Base-by-base conservation (phyloP, 35 echinoderm and acorn worm species). In the Heliocidaris erythrogramma region DNA sequence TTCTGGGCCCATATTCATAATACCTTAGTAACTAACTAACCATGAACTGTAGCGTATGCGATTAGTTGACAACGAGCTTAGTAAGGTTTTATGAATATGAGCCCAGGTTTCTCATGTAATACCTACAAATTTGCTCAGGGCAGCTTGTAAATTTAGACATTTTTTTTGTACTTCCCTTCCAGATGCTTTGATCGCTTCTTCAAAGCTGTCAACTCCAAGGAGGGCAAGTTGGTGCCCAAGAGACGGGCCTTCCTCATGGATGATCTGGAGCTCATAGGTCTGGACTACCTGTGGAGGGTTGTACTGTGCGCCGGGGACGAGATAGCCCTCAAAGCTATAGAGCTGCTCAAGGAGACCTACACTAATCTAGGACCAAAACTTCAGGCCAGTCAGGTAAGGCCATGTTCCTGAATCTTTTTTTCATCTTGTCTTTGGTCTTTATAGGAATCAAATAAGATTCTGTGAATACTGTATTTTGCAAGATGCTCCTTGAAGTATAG, bases 111-210 rank as follows among this genome's bases (percentile, higher is more conserved):
- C 35, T 42, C 35, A 42, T 42, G 35, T 42, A 42, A 42, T 42
- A 42, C 35, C 35, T 42, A 42, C 3, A 42, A 42, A 42, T 42
- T 42, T 42, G 35, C 35, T 42, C 35, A 42, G 35, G 0, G 3
- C 35, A 42, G 35, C 35, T 42, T 42, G 0, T 42, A 42, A 42
- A 42, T 42, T 42, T 42, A 42, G 35, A 92, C n/a, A 47, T 30
- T 92, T 16, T 53, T 92, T 48, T 48, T 59, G 9, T 48, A 2
- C 91, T 48, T 10, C 50, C 32, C 49, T n/a, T 88, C 5, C 87
- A 99, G 98, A 88, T 99, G 98, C 95, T 99, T 99, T 94, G 98
- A 99, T 85, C 93, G 97, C 30, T 99, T 97, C 92, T 97, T 97
- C 86, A 99, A 99, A 85, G 96, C 98, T 21, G 97, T 99, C 4